A percentile compares a stretch with the other conserved stretches of the same genome.
Conservation (phyloP, 2,888 invertebrate species). For the Pantelozetes paolii region DNA sequence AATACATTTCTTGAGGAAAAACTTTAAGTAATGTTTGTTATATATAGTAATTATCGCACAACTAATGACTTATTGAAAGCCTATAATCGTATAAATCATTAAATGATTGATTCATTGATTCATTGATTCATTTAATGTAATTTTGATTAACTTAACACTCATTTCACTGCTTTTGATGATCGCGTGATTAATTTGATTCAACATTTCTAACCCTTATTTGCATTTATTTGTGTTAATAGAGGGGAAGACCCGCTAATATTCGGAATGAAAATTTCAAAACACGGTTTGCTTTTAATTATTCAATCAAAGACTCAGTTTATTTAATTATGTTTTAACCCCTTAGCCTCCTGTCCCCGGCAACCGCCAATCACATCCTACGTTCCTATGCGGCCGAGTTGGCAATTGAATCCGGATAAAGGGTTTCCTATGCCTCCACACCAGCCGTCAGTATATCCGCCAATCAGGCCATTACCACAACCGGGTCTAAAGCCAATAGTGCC, state of each 20-base stretch:
- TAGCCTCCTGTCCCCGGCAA: slow-evolving; percentile 45
- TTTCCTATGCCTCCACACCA: slow-evolving; percentile 21
- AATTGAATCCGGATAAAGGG: slow-evolving; percentile 6
- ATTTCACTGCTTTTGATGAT: too few species aligned
- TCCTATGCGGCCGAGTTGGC: slow-evolving; percentile 35
- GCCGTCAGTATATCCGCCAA: slow-evolving; percentile 19
- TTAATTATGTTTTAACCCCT: neutral
- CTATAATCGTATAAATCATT: too few species aligned
- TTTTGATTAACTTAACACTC: too few species aligned
- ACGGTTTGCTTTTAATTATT: slow-evolving; percentile 47
- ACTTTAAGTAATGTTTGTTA: too few species aligned
- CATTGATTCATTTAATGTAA: too few species aligned
- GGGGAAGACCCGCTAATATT: slow-evolving; percentile 59
- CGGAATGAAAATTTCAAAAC: slow-evolving; percentile 61
- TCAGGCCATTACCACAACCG: slow-evolving; percentile 8
- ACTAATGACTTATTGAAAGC: too few species aligned
- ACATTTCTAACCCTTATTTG: neutral
- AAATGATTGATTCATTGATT: too few species aligned
- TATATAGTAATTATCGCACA: too few species aligned
- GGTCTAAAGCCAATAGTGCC: slow-evolving; percentile 1
- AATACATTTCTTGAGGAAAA: neutral
- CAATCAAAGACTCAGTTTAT: neutral
- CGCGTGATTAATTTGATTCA: neutral
- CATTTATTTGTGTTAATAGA: slow-evolving; percentile 20
- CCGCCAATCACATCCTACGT: slow-evolving; percentile 46